phyloP scores from a whole-genome alignment of 1,140 invertebrate species.

The Zaprionus ornatus region DNA sequence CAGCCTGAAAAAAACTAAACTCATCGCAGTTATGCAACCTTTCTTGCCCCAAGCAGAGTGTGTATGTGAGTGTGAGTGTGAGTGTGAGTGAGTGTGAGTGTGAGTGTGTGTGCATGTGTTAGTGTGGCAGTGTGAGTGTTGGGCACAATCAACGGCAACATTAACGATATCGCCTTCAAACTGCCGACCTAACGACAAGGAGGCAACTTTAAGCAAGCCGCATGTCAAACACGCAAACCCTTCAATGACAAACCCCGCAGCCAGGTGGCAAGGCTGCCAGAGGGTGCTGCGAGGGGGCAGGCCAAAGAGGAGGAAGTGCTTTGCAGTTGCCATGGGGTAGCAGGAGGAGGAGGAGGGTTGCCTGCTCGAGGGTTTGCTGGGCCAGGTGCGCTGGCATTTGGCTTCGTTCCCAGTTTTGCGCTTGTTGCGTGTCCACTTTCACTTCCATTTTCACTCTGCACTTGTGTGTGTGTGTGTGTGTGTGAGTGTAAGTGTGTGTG shows the following conservation, averaged over 20 bases:
- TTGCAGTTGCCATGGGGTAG: background rate
- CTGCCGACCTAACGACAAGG: constrained; percentile 54
- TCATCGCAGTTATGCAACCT: constrained; percentile 19
- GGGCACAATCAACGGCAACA: constrained; percentile 78
- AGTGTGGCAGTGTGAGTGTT: constrained; percentile 43
- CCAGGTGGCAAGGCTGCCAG: background rate
- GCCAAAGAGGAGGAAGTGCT: no score
- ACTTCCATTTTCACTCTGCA: constrained; percentile 68
- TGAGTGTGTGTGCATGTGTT: constrained; percentile 29
- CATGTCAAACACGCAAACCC: constrained; percentile 75
- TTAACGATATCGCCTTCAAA: constrained; percentile 81
- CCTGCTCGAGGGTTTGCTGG: constrained; percentile 1
- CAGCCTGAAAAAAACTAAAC: constrained; percentile 30
- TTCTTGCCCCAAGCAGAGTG: constrained; percentile 21
- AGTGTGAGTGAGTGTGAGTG: constrained; percentile 8
- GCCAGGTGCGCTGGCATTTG: constrained; percentile 48
- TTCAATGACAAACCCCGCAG: constrained; percentile 57
- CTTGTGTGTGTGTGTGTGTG: constrained; percentile 9
- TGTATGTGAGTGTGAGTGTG: background rate
- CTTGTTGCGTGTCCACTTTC: constrained; percentile 82
- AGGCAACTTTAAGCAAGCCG: constrained; percentile 48
- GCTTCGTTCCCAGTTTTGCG: constrained; percentile 50
- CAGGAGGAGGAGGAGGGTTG: background rate
- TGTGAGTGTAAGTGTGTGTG: background rate
- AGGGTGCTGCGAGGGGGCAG: background rate